A percentile compares a stretch with the other conserved stretches of the same genome.
These are phyloP conservation scores for Pseudobourletiella spinata DNA, from an alignment of 1,140 invertebrate species.

Conservation along the genomic window DNA sequence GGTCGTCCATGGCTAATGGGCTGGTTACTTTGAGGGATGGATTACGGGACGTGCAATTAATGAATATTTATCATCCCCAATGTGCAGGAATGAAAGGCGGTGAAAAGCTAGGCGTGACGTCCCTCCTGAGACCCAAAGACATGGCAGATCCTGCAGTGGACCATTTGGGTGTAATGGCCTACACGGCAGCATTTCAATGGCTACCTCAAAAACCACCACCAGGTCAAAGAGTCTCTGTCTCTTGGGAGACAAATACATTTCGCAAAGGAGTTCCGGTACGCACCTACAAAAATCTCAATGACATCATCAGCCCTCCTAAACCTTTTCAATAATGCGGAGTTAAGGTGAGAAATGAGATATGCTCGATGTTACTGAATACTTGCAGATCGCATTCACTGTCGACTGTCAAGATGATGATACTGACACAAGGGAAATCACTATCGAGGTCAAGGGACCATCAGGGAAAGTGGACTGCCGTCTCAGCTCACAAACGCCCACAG, in stretches of 20 bases:
- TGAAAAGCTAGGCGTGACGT: slow-evolving; percentile 66
- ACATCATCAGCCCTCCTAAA: no score
- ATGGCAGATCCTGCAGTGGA: slow-evolving; percentile 90
- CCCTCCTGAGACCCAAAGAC: slow-evolving; percentile 80
- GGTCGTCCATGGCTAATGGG: not conserved
- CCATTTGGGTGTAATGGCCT: slow-evolving; percentile 92
- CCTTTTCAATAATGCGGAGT: no score
- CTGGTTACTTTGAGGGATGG: not conserved
- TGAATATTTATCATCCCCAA: not conserved
- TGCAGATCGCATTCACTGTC: slow-evolving; percentile 68
- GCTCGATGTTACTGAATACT: no score
- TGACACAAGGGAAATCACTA: slow-evolving; percentile 64
- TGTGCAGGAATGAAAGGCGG: slow-evolving; percentile 51
- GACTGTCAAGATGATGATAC: slow-evolving; percentile 68
- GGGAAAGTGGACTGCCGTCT: slow-evolving; percentile 52
- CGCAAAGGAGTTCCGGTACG: slow-evolving; percentile 28
- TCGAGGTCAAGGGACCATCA: slow-evolving; percentile 71
- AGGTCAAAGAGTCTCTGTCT: slow-evolving; percentile 62
- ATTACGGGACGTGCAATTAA: not conserved
- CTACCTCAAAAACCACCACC: slow-evolving; percentile 69
- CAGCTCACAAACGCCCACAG: slow-evolving; percentile 55
- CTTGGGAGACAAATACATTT: slow-evolving; percentile 42
- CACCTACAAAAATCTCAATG: no score
- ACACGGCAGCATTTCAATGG: slow-evolving; percentile 80
- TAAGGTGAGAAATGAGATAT: no score